A percentile compares a stretch with the other conserved stretches of the same genome.
phyloP scores from a whole-genome alignment of 2,797 vertebrate species.

The Spinus pinus region DNA sequence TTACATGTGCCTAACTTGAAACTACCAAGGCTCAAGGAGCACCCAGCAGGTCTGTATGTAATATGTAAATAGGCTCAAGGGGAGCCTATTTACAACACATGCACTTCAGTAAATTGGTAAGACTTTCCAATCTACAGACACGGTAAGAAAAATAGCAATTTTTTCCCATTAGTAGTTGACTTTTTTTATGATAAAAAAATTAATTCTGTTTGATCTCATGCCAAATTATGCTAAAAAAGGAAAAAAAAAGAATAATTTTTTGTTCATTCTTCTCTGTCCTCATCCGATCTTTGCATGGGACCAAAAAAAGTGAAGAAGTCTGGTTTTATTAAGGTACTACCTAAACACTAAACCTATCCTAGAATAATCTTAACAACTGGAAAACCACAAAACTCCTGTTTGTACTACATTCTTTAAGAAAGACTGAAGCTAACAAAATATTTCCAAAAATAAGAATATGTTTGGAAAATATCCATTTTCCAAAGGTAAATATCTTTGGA shows the following conservation, averaged over 20 bases:
- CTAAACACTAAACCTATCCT: neutral
- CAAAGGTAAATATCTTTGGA: neutral
- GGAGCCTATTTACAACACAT: accelerated
- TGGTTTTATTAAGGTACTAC: neutral
- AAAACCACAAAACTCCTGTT: neutral
- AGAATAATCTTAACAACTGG: neutral
- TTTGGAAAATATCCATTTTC: neutral
- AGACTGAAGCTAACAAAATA: neutral
- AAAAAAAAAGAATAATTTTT: neutral
- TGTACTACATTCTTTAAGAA: neutral
- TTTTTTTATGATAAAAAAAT: neutral
- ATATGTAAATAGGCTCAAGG: too few species aligned
- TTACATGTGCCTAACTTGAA: accelerated
- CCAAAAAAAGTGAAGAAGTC: neutral
- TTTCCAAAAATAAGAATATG: neutral
- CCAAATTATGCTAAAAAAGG: neutral
- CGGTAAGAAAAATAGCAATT: neutral
- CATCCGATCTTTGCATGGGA: neutral
- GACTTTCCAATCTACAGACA: neutral
- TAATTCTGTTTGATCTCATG: neutral
- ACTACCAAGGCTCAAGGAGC: neutral
- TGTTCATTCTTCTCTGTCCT: neutral
- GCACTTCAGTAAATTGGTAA: accelerated
- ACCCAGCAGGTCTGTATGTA: too few species aligned
- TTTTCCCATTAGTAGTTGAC: neutral